A percentile compares a stretch with the other conserved stretches of the same genome.
Conservation (phyloP, 2,113 vertebrate genomes). For the Oncorhynchus keta region DNA sequence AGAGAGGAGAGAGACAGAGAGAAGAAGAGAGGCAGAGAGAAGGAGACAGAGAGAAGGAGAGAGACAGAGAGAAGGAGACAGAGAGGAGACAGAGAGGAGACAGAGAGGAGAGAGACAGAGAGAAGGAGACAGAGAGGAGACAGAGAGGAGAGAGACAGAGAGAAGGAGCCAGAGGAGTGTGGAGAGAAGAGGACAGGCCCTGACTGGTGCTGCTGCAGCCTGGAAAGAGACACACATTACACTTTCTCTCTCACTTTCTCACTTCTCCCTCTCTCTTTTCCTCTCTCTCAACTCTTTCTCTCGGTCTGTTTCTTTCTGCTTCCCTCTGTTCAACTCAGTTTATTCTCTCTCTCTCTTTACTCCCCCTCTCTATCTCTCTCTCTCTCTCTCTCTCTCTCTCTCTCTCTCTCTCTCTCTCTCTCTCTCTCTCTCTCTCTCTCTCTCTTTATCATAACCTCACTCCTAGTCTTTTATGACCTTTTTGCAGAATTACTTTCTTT, state of each 20-base stretch:
- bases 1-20: too few species aligned
- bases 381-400: not conserved
- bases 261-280: not conserved
- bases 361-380: not conserved
- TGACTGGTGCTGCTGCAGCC: slow-evolving; percentile 47
- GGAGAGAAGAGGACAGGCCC: slow-evolving; percentile 46
- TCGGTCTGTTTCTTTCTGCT: too few species aligned
- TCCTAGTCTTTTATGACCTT: not conserved
- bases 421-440: not conserved
- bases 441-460: not conserved
- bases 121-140: not conserved
- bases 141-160: not conserved
- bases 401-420: not conserved
- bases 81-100: too few species aligned
- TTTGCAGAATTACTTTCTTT: not conserved
- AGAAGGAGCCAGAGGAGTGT: not conserved
- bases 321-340: too few species aligned
- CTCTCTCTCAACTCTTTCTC: not conserved
- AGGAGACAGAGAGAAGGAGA: too few species aligned
- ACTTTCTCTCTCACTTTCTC: not conserved
- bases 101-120: too few species aligned
- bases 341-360: not conserved
- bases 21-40: too few species aligned
- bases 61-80: not conserved
- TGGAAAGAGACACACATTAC: slow-evolving; percentile 23